Percentiles rank a stretch among this genome's conserved stretches.
Conservation (phyloP, 2,113 vertebrate species). For the Lophochroa leadbeateri region DNA sequence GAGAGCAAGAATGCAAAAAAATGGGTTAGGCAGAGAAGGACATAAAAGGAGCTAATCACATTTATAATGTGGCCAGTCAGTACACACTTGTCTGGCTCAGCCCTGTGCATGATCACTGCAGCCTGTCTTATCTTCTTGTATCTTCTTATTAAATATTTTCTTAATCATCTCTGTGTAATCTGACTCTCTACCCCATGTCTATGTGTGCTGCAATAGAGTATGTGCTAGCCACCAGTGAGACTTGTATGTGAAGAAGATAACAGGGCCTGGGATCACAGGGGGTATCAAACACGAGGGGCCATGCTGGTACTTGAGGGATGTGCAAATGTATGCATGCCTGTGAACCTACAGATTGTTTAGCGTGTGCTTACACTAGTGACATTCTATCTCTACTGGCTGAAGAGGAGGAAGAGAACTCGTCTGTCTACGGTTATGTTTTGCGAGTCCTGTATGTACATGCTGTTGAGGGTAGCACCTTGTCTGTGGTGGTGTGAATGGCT, state of each 20-base stretch:
- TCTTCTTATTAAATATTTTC: background rate
- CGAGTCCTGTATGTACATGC: background rate
- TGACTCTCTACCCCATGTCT: rapidly evolving
- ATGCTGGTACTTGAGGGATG: background rate
- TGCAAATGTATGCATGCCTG: rapidly evolving
- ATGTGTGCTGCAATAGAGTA: background rate
- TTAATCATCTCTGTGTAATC: background rate
- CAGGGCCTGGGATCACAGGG: background rate
- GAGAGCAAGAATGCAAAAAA: background rate
- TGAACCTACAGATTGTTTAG: background rate
- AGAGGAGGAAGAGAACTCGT: background rate
- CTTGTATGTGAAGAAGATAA: background rate
- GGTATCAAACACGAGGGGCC: background rate
- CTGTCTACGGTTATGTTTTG: background rate
- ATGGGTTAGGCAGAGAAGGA: background rate
- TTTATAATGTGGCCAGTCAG: background rate
- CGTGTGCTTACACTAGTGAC: background rate
- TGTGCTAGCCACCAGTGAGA: background rate
- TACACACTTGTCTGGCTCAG: background rate
- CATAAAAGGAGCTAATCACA: background rate
- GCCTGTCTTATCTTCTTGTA: background rate
- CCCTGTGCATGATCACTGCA: rapidly evolving
- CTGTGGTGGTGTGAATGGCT: background rate
- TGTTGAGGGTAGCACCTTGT: background rate
- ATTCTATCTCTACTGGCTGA: background rate